phyloP scores from a whole-genome alignment of 2,888 invertebrate species.

The Cryptocephalus moraei region DNA sequence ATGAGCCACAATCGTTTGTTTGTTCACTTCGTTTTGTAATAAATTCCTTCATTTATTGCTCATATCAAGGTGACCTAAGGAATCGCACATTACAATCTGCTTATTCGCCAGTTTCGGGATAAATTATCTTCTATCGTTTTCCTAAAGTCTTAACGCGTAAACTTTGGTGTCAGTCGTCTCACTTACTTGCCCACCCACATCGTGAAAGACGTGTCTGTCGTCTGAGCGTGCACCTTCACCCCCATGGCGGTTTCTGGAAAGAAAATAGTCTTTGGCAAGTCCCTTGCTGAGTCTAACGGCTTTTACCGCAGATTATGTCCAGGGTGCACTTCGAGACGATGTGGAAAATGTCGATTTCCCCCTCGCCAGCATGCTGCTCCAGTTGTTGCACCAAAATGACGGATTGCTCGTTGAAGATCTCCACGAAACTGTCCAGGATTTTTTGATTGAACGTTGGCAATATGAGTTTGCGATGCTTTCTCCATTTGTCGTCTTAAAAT shows the following conservation, averaged over 20 bases:
- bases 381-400: constrained; percentile 41
- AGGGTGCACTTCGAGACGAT: constrained; percentile 48
- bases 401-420: constrained; percentile 50
- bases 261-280: neutral
- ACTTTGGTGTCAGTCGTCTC: neutral
- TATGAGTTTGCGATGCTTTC: constrained; percentile 45
- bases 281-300: no score
- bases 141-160: no score
- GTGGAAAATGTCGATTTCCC: constrained; percentile 44
- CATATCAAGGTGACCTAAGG: no score
- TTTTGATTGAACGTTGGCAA: constrained; percentile 57
- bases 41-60: no score
- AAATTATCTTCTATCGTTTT: no score
- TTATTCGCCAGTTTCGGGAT: no score
- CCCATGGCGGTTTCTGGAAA: constrained; percentile 63
- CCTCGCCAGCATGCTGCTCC: constrained; percentile 31
- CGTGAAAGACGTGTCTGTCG: constrained; percentile 45
- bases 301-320: constrained; percentile 51
- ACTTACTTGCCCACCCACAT: constrained; percentile 21
- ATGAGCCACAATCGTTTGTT: no score
- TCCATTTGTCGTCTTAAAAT: constrained; percentile 47
- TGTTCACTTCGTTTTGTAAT: no score
- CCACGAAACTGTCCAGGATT: constrained; percentile 49
- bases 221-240: constrained; percentile 48
- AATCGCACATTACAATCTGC: no score